Conservation (phyloP, 2,797 vertebrate genomes). For the Rachycentron canadum region DNA sequence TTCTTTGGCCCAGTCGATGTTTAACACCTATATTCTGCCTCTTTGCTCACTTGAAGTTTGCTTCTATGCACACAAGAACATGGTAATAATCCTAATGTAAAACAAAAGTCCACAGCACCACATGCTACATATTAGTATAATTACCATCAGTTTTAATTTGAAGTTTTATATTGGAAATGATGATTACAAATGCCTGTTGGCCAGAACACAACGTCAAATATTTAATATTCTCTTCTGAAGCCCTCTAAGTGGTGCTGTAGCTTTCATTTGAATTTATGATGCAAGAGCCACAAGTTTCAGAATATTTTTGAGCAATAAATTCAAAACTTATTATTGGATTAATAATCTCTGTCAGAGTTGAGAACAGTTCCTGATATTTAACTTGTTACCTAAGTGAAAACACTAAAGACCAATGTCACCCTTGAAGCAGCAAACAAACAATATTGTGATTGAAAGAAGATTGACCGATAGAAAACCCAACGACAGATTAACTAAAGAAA, state of each 20-base stretch:
- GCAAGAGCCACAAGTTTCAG: background rate
- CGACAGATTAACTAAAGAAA: slow-evolving; percentile 8
- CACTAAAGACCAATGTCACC: slow-evolving; percentile 56
- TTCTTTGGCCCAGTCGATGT: slow-evolving; percentile 6
- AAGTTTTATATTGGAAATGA: slow-evolving; percentile 11
- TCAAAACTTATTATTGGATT: background rate
- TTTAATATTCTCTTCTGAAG: background rate
- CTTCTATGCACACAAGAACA: slow-evolving; percentile 6
- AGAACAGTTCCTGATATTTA: slow-evolving; percentile 20
- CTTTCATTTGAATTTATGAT: slow-evolving; percentile 21
- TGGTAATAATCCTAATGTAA: background rate
- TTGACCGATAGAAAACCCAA: slow-evolving; percentile 21
- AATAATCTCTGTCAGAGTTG: background rate
- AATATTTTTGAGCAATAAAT: slow-evolving; percentile 5
- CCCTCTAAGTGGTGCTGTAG: slow-evolving; percentile 45
- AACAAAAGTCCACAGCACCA: slow-evolving; percentile 27
- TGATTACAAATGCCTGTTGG: background rate
- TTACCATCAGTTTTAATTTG: slow-evolving; percentile 14
- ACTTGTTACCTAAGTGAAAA: slow-evolving; percentile 63
- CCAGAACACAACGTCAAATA: background rate
- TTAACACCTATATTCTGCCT: background rate
- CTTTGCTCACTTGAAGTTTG: slow-evolving; percentile 16
- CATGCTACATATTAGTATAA: slow-evolving; percentile 11
- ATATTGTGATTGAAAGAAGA: background rate
- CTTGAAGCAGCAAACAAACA: slow-evolving; percentile 48